Evolutionary conservation across 2,113 vertebrate species (phyloP), one percentile per base, ranked within the genome.

Genomic region (Larimichthys crocea): DNA sequence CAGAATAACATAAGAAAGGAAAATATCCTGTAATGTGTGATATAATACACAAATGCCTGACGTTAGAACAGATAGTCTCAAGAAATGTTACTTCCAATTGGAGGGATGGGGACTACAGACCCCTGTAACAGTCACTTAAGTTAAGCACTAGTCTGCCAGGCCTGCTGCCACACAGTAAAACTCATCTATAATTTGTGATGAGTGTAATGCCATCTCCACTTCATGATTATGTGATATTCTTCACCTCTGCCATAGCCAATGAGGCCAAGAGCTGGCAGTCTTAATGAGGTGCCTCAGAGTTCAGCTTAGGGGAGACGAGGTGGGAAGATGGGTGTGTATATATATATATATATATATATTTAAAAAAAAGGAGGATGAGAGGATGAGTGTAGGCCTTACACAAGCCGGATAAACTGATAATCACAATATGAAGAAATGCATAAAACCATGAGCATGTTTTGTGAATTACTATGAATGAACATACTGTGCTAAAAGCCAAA

Each of bases 101-200:
- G 20, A 75, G 60, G 35, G 62, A 64, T 24, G 16, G 35, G 19
- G 53, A 16, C 70, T 78, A 74, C 75, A 90, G 91, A 94, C 92
- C 89, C 82, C 71, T 88, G 69, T 90, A 89, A 92, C 91, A 89
- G 86, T 93, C 87, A 90, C 82, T 91, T 91, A 89, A 93, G 82
- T 83, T 84, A 76, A 88, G 87, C 90, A 74, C 74, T 71, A 72
- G 80, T 85, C 90, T 82, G 60, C 63, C 64, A 82, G 88, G 55
- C 81, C 80, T 76, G 75, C 78, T 56, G 72, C 81, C 74, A 87
- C 90, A 90, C 86, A 86, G 90, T 91, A 89, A 93, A 93, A 93
- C 90, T 94, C 94, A 94, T 94, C 89, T 92, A 94, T 96, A 95
- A 96, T 95, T 94, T 89, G 94, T 94, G 92, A 95, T 93, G 94